phyloP scores from a whole-genome alignment of 1,140 invertebrate genomes.

The Zaprionus ornatus region DNA sequence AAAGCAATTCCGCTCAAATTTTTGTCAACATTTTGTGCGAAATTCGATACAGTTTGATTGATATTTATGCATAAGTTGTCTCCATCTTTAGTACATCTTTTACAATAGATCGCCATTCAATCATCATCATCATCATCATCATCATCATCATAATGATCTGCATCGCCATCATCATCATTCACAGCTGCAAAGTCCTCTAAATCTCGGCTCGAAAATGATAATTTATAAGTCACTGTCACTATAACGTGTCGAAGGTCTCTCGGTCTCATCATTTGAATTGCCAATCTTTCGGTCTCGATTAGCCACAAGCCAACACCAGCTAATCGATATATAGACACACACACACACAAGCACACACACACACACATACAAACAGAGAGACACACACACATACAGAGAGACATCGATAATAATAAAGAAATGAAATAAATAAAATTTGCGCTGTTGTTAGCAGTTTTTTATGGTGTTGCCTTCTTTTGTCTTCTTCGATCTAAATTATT shows the following conservation, averaged over 20 bases:
- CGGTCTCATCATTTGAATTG: slow-evolving; percentile 60
- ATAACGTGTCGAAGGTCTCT: slow-evolving; percentile 62
- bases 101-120: neutral
- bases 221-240: slow-evolving; percentile 47
- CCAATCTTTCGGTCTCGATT: slow-evolving; percentile 55
- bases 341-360: neutral
- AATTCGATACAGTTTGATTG: neutral
- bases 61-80: neutral
- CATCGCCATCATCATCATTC: neutral
- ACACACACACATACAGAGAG: neutral
- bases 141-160: neutral
- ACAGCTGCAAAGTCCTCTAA: neutral
- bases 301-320: slow-evolving; percentile 12
- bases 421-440: slow-evolving; percentile 37
- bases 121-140: neutral
- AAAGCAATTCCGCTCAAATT: neutral
- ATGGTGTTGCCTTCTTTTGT: slow-evolving; percentile 33
- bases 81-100: neutral
- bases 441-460: slow-evolving; percentile 60
- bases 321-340: slow-evolving; percentile 17
- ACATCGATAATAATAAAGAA: slow-evolving; percentile 43
- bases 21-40: too few species aligned
- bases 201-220: slow-evolving; percentile 30
- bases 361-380: neutral
- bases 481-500: slow-evolving; percentile 52